Percentiles rank a stretch among this genome's conserved stretches.
These are phyloP conservation scores for Oryzias celebensis DNA, from an alignment of 2,113 vertebrate genomes.

Conservation along the genomic window DNA sequence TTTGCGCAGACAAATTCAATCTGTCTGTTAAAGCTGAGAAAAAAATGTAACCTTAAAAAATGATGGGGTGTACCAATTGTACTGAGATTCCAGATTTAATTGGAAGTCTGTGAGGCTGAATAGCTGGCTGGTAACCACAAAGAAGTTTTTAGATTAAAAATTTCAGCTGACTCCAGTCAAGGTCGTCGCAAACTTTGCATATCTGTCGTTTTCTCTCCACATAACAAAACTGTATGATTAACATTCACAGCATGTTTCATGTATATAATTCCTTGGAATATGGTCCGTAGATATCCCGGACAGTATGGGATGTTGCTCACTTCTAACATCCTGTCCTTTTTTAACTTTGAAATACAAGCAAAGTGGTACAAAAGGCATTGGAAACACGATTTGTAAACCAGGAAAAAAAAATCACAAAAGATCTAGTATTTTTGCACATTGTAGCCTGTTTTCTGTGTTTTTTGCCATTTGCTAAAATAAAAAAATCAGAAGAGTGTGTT, in stretches of 20 bases:
- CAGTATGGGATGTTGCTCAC: conserved; percentile 27
- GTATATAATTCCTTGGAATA: conserved; percentile 20
- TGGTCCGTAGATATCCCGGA: conserved; percentile 33
- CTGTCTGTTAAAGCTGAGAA: conserved; percentile 1
- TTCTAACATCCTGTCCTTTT: too few relatives aligned
- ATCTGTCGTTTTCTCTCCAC: conserved; percentile 12
- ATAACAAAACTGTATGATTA: conserved; percentile 3
- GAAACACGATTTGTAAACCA: too few relatives aligned
- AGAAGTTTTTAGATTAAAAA: conserved; percentile 29
- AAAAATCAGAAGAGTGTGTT: too few relatives aligned
- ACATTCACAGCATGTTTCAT: conserved; percentile 3
- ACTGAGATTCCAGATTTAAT: conserved; percentile 9
- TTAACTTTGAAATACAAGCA: too few relatives aligned
- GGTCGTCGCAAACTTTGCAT: conserved; percentile 44
- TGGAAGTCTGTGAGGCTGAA: conserved; percentile 10
- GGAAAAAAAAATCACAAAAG: too few relatives aligned
- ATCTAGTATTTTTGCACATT: too few relatives aligned
- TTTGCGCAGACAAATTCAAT: conserved; percentile 1
- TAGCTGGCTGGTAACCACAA: conserved; percentile 1
- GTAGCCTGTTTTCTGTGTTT: too few relatives aligned
- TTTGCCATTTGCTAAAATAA: too few relatives aligned
- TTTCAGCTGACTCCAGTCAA: conserved; percentile 28
- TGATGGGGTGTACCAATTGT: background rate
- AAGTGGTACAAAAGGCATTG: too few relatives aligned
- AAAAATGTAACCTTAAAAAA: conserved; percentile 7